Evolutionary conservation across 1,140 invertebrate genomes (phyloP), one percentile per base, ranked within the genome.

Genomic region (Forficula auricularia): DNA sequence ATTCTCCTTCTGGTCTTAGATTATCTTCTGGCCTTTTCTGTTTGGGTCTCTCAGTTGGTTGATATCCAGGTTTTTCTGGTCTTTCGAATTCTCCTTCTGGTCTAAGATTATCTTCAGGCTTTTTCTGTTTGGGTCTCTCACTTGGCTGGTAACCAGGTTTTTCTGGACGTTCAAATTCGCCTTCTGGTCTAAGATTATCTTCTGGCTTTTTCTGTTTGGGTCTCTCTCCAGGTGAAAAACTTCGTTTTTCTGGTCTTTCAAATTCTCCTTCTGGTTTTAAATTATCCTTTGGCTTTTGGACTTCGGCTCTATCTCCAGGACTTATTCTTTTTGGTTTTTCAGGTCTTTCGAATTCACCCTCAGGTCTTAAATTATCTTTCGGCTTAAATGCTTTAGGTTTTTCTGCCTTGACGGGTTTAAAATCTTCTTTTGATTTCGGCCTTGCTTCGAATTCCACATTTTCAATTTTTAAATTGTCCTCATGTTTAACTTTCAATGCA

Each of bases 11-110:
- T 16, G 65, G 65, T 48, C 54, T 61, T 12, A 74, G 57, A 55
- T 77, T 78, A 51, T 77, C 72, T 46, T 67, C 60, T 39, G 59
- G 65, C 48, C 67, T 70, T 18, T 59, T 68, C 31, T 63, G 64
- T 45, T 56, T 61, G 7, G 43, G 43, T 14, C 68, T 54, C 31
- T 54, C 50, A n/a, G 35, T 16, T 41, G 41, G 19, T n/a, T 35
- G 27, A 3, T 19, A 12, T 2, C 12, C 13, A 38, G 18, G 35
- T 27, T 38, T 31, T 43, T 43, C 27, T 1, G 36, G 40, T 47
- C 33, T 51, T 41, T 36, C 57, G 41, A 67, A 66, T n/a, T 63
- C 62, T 12, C 65, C 61, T 56, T 66, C 60, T 6, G 56, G 55
- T 44, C 50, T 46, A 2, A 67, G 43, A 51, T 69, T 67, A 46